These are phyloP conservation scores for Brachycybe producta DNA, from an alignment of 2,888 invertebrate genomes.

Conservation along the genomic window DNA sequence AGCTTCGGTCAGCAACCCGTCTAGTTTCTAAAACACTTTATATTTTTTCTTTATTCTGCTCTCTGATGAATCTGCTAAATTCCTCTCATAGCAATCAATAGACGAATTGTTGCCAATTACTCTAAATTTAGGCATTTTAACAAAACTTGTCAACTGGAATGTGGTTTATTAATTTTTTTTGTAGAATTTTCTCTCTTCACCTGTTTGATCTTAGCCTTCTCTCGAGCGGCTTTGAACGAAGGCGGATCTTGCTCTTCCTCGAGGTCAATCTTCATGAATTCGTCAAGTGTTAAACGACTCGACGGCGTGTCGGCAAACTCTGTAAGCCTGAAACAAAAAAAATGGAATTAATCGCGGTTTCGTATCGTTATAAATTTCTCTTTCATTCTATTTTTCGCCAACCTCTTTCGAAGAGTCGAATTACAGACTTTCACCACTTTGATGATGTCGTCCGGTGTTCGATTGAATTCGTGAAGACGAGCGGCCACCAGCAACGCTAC, in stretches of 20 bases:
- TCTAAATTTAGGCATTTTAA: too few species aligned
- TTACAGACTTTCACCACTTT: conserved; percentile 93
- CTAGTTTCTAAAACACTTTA: too few species aligned
- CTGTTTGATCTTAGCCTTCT: conserved; percentile 43
- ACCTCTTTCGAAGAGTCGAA: conserved; percentile 76
- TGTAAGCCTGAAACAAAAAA: conserved; percentile 46
- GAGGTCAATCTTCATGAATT: conserved; percentile 91
- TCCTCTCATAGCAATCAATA: too few species aligned
- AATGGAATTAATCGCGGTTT: neutral
- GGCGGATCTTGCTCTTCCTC: conserved; percentile 96
- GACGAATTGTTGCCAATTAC: too few species aligned
- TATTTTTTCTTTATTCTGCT: too few species aligned
- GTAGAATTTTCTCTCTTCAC: neutral
- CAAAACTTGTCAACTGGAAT: too few species aligned
- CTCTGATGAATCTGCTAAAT: too few species aligned
- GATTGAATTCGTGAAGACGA: conserved; percentile 77
- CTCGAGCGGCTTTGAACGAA: conserved; percentile 78
- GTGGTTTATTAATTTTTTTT: too few species aligned
- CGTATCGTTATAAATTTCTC: too few species aligned
- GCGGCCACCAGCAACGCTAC: conserved; percentile 85
- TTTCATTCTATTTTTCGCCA: conserved; percentile 21
- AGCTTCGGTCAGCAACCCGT: too few species aligned
- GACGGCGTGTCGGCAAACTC: conserved; percentile 97
- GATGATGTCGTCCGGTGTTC: conserved; percentile 74
- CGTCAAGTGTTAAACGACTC: conserved; percentile 83